Conservation (phyloP, 2,888 invertebrate genomes). For the Penaeus monodon region DNA sequence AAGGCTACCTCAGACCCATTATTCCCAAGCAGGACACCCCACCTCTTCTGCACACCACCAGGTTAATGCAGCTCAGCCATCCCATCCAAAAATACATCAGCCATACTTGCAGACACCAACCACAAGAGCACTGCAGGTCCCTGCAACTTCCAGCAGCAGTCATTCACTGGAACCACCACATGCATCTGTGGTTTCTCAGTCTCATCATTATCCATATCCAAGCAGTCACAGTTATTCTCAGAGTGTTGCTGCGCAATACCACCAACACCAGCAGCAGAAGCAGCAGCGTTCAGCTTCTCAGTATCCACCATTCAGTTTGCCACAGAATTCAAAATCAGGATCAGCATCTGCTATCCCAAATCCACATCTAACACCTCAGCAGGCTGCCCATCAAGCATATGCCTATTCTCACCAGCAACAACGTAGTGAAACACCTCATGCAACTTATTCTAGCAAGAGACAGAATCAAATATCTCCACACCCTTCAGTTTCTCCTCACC, state of each 20-base stretch:
- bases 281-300: constrained; percentile 26
- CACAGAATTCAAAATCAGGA: constrained; percentile 18
- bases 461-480: constrained; percentile 42
- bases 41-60: constrained; percentile 25
- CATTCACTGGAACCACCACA: constrained; percentile 21
- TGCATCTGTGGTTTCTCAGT: constrained; percentile 16
- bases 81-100: constrained; percentile 40
- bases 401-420: constrained; percentile 45
- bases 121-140: constrained; percentile 33
- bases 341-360: constrained; percentile 22
- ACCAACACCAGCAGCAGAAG: constrained; percentile 41
- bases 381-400: constrained; percentile 43
- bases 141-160: constrained; percentile 20
- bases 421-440: constrained; percentile 32
- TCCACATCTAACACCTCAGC: constrained; percentile 29
- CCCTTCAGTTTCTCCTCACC: too few species aligned
- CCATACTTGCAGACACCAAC: constrained; percentile 29
- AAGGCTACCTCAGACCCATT: constrained; percentile 46
- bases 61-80: constrained; percentile 21
- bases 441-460: constrained; percentile 38
- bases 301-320: constrained; percentile 33
- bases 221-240: constrained; percentile 14
- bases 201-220: constrained; percentile 39
- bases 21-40: constrained; percentile 36
- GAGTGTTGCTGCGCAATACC: constrained; percentile 15